Evolutionary conservation across 2,888 invertebrate species (phyloP).

Genomic region (Noctua fimbriata): DNA sequence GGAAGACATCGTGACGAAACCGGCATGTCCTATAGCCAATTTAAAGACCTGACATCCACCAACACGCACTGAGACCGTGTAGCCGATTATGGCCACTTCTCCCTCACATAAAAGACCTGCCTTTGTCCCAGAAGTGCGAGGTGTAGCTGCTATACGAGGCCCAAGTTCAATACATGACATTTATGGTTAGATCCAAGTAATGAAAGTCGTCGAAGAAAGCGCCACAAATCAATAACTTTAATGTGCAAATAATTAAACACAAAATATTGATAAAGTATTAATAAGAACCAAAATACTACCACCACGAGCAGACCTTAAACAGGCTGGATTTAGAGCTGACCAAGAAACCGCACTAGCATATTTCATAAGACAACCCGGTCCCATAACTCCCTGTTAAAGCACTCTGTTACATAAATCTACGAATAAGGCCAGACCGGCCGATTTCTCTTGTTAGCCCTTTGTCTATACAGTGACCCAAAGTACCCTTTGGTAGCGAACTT

Average conservation of each 20-base stretch:
- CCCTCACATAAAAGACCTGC: not conserved
- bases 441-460: constrained; percentile 83
- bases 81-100: not conserved
- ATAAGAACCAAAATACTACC: constrained; percentile 31
- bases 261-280: constrained; percentile 22
- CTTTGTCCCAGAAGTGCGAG: not conserved
- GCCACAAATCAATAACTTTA: not conserved
- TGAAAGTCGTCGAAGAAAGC: not conserved
- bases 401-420: constrained; percentile 76
- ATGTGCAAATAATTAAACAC: constrained; percentile 1
- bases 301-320: not conserved
- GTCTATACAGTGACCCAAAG: constrained; percentile 69
- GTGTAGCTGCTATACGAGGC: not conserved
- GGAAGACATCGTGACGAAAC: not conserved
- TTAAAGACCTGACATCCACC: not conserved
- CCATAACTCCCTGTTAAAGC: constrained; percentile 62
- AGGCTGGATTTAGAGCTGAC: constrained; percentile 25
- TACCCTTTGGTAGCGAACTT: constrained; percentile 67
- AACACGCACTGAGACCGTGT: not conserved
- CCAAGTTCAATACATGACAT: not conserved
- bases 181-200: not conserved
- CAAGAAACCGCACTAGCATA: constrained; percentile 48
- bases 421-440: constrained; percentile 75
- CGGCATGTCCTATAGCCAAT: not conserved
- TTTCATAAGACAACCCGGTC: constrained; percentile 61